phyloP scores from a whole-genome alignment of 1,140 invertebrate species.

The Oreohelix idahoensis region DNA sequence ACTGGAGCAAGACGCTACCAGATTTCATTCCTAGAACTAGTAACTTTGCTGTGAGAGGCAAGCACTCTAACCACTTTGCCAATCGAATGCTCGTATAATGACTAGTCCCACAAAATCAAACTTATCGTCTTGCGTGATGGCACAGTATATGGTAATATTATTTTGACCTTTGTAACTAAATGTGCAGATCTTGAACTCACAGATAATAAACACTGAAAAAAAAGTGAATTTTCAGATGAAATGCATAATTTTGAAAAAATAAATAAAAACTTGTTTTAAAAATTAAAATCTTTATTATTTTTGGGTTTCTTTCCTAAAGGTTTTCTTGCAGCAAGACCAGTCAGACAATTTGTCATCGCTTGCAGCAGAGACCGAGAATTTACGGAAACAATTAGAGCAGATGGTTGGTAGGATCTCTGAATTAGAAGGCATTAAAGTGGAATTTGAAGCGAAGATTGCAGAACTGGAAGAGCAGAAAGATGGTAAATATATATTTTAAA shows the following conservation, averaged over 20 bases:
- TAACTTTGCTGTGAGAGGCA: too few species aligned
- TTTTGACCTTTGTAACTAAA: not conserved
- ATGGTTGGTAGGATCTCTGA: not conserved
- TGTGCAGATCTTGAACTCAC: not conserved
- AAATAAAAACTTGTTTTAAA: too few species aligned
- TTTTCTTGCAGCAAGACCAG: constrained; percentile 24
- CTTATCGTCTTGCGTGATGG: too few species aligned
- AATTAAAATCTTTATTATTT: too few species aligned
- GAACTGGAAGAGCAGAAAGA: constrained; percentile 56
- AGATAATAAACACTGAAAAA: not conserved
- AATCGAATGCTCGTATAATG: too few species aligned
- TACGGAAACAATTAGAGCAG: constrained; percentile 1
- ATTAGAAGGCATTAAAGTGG: constrained; percentile 50
- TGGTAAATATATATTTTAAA: constrained; percentile 41
- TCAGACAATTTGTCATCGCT: constrained; percentile 28
- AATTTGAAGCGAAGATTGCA: constrained; percentile 49
- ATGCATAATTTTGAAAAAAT: not conserved
- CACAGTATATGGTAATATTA: too few species aligned
- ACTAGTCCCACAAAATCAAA: too few species aligned
- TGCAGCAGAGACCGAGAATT: not conserved
- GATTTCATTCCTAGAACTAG: too few species aligned
- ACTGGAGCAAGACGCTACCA: too few species aligned
- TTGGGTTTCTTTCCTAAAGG: not conserved
- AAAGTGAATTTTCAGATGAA: not conserved
- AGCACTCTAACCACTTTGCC: too few species aligned